Base-by-base conservation (phyloP, 1,140 invertebrate species). In the Bombyx mandarina region DNA sequence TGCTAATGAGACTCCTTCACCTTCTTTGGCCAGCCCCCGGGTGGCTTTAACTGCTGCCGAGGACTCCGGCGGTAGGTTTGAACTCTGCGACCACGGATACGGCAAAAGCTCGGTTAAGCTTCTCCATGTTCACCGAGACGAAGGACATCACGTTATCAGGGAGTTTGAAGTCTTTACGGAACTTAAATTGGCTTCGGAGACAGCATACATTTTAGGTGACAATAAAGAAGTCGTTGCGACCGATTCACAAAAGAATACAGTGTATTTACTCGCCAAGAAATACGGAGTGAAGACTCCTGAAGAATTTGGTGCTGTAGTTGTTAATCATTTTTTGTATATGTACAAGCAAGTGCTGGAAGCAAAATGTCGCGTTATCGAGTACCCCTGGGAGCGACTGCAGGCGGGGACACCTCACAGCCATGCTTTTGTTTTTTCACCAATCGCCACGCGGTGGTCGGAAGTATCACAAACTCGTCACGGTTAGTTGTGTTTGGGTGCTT, bases 161-260 rank as follows among this genome's bases (percentile, higher is more conserved):
- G 94, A 95, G 68, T 92, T 91, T 61, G 93, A 94, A 83, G 93
- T 95, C 8, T 91, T 89, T 65, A 93, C 93, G 2, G 90, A 92
- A 57, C 82, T 95, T 12, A 92, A 91, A 60, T 79, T 95, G n/a
- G 88, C 90, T 51, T 90, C 90, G 6, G 90, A 93, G 64, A 91
- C 90, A 53, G 93, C 94, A 64, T 88, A 86, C 64, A 65, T 89
- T 0, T 10, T 79, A 8, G 92, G 91, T n/a, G 91, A 93, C 74
- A 94, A 94, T 65, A 89, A 90, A 45, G 91, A 93, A 66, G 91
- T 94, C 46, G 91, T 94, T n/a, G 94, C 94, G 1, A 95, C 94
- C 0, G 94, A 95, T 69, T 93, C 93, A 7, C 94, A 95, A 68
- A 95, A 95, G 86, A 95, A 95, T 69, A 95, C 93, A 0, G 92